Evolutionary conservation across 2,797 vertebrate species (phyloP).

Genomic region (Channa striata): DNA sequence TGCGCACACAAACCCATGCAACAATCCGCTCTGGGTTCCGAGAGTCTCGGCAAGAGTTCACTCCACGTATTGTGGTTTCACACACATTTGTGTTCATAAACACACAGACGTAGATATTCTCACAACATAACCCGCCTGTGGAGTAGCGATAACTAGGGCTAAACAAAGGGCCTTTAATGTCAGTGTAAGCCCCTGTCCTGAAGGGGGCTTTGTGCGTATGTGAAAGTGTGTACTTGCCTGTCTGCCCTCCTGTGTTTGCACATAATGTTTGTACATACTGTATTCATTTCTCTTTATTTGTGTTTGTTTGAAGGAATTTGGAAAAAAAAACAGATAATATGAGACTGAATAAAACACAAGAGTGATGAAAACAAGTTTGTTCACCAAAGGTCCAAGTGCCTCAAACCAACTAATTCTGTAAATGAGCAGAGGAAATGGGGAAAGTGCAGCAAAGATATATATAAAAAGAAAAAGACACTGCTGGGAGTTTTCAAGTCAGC

Average conservation of each 20-base stretch:
- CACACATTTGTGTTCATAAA: slow-evolving; percentile 24
- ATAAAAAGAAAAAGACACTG: not conserved
- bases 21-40: slow-evolving; percentile 30
- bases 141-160: slow-evolving; percentile 78
- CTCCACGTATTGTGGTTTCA: slow-evolving; percentile 44
- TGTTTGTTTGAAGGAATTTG: slow-evolving; percentile 23
- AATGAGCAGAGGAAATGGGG: slow-evolving; percentile 39
- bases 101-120: slow-evolving; percentile 57
- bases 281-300: slow-evolving; percentile 25
- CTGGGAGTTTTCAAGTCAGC: slow-evolving; percentile 30
- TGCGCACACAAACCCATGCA: slow-evolving; percentile 26
- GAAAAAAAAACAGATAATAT: slow-evolving; percentile 40
- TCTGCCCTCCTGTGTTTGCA: slow-evolving; percentile 33
- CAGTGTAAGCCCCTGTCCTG: slow-evolving; percentile 78
- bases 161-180: slow-evolving; percentile 85
- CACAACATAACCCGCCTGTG: slow-evolving; percentile 75
- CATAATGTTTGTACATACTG: slow-evolving; percentile 32
- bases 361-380: slow-evolving; percentile 18
- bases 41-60: slow-evolving; percentile 68
- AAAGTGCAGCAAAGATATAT: slow-evolving; percentile 5
- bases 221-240: slow-evolving; percentile 12
- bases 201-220: slow-evolving; percentile 62
- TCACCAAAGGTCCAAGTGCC: slow-evolving; percentile 34
- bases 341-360: slow-evolving; percentile 15
- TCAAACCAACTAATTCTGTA: slow-evolving; percentile 50